Evolutionary conservation across 2,797 vertebrate species (phyloP).

Genomic region (Esox masquinongy): DNA sequence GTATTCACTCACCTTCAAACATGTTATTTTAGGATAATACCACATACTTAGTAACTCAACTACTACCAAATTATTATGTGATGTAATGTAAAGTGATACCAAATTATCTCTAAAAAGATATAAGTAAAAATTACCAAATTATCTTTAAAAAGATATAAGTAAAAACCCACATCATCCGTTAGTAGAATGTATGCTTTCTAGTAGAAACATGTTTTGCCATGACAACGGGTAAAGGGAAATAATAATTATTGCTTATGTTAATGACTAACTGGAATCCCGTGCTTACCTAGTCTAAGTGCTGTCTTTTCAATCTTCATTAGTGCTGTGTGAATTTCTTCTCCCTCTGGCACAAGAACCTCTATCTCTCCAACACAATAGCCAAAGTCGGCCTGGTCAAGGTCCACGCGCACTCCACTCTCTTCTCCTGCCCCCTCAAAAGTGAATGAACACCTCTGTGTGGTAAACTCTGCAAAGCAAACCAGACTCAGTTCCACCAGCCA

Average conservation of each 20-base stretch:
- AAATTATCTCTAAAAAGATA: background rate
- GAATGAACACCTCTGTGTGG: slow-evolving; percentile 71
- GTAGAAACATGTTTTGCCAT: background rate
- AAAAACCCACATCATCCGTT: background rate
- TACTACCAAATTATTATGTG: background rate
- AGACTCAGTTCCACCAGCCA: slow-evolving; percentile 68
- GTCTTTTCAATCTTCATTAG: slow-evolving; percentile 68
- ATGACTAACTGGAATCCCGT: background rate
- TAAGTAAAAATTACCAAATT: background rate
- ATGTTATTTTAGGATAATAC: background rate
- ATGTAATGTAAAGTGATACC: background rate
- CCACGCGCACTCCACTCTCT: slow-evolving; percentile 61
- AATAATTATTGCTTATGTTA: background rate
- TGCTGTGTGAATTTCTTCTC: slow-evolving; percentile 65
- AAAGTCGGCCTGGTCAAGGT: slow-evolving; percentile 79
- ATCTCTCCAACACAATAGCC: slow-evolving; percentile 80
- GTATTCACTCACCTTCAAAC: background rate
- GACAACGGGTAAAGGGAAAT: background rate
- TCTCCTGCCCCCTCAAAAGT: slow-evolving; percentile 52
- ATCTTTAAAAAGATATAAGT: background rate
- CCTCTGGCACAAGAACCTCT: slow-evolving; percentile 74
- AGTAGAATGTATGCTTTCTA: background rate
- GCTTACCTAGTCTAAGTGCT: slow-evolving; percentile 73
- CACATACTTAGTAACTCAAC: background rate
- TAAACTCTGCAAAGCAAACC: slow-evolving; percentile 74